A percentile compares a stretch with the other conserved stretches of the same genome.
Conservation (phyloP, 2,113 vertebrate genomes). For the Procapra przewalskii region DNA sequence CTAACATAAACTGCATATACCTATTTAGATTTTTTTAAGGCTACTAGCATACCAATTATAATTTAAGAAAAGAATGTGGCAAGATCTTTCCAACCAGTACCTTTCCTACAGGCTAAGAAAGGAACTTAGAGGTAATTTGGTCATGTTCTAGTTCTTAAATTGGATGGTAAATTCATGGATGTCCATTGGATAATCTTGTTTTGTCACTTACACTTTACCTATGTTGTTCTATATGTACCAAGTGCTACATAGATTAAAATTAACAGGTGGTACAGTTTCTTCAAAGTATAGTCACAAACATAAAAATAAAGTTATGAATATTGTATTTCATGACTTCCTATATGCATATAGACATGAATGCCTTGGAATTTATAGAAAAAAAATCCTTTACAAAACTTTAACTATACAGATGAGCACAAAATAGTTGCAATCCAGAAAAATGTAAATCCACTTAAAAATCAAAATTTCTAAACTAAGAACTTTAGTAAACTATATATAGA, state of each 20-base stretch:
- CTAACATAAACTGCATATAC: background rate
- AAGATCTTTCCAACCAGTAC: background rate
- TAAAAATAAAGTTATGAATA: constrained; percentile 11
- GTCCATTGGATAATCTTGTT: background rate
- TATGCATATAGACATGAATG: background rate
- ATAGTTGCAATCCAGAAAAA: constrained; percentile 32
- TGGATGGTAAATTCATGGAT: background rate
- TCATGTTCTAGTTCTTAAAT: background rate
- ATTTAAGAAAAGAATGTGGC: background rate
- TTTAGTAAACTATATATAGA: background rate
- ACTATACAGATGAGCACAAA: background rate
- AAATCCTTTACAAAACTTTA: background rate
- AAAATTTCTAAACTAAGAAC: background rate
- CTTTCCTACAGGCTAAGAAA: background rate
- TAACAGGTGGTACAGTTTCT: background rate
- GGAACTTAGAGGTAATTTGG: background rate
- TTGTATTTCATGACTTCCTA: background rate
- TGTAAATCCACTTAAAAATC: background rate
- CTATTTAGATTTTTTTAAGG: background rate
- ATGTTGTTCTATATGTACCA: background rate
- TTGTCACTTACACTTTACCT: background rate
- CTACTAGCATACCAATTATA: background rate
- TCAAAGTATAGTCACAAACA: constrained; percentile 2
- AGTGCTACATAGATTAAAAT: background rate
- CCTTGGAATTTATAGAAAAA: background rate